A percentile compares a stretch with the other conserved stretches of the same genome.
phyloP scores from a whole-genome alignment of 2,888 invertebrate genomes.

The Brachylomia viminalis region DNA sequence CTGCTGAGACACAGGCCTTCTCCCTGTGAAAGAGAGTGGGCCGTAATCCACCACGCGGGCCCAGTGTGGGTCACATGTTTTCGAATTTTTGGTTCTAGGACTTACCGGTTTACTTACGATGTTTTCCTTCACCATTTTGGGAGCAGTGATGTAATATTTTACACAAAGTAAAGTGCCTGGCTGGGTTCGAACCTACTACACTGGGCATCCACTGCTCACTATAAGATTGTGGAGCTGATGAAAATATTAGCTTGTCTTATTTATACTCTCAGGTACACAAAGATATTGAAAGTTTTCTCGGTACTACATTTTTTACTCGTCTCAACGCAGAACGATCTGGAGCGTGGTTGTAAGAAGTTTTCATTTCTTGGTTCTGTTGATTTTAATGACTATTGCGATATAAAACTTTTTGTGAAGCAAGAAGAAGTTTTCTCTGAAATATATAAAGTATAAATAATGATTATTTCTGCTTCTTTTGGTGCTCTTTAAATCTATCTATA shows the following conservation, averaged over 20 bases:
- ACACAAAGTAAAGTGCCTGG: not conserved
- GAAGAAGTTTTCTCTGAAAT: not conserved
- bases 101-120: not conserved
- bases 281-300: conserved; percentile 43
- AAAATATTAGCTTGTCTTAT: conserved; percentile 2
- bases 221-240: not conserved
- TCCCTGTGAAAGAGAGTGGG: not conserved
- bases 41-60: too few species aligned
- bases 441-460: too few species aligned
- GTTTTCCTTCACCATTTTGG: not conserved
- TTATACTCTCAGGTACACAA: conserved; percentile 8
- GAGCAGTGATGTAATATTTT: not conserved
- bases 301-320: conserved; percentile 28
- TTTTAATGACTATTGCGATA: conserved; percentile 19
- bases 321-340: conserved; percentile 7
- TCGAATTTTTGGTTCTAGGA: not conserved
- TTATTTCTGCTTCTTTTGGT: too few species aligned
- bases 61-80: not conserved
- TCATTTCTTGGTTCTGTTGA: conserved; percentile 29
- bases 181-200: not conserved
- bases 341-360: conserved; percentile 28
- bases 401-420: not conserved
- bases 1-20: not conserved
- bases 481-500: too few species aligned
- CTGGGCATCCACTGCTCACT: not conserved